Conservation (phyloP, 2,888 invertebrate genomes). For the Philhelius pedissequus region DNA sequence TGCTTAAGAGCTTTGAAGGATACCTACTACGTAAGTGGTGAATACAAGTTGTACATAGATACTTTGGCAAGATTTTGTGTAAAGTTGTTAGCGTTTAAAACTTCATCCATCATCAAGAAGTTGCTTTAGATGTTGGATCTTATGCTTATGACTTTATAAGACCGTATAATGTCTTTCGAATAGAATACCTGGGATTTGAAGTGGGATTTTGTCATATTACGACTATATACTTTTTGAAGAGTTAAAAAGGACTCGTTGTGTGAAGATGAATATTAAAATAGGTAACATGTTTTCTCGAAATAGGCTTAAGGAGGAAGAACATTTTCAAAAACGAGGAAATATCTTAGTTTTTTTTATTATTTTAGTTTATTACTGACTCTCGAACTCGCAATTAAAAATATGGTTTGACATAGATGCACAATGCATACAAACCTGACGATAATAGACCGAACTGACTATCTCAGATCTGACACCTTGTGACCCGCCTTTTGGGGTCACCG, state of each 20-base stretch:
- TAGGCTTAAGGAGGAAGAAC: neutral
- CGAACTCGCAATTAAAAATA: too few relatives aligned
- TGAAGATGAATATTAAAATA: neutral
- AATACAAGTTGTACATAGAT: neutral
- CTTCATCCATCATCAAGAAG: neutral
- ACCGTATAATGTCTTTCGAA: neutral
- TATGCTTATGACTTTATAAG: neutral
- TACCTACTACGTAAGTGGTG: neutral
- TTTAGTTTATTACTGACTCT: too few relatives aligned
- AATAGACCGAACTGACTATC: too few relatives aligned
- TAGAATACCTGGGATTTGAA: neutral
- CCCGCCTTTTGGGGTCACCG: too few relatives aligned
- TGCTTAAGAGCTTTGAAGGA: neutral
- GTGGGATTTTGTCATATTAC: neutral
- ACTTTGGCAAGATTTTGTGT: neutral
- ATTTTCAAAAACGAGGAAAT: too few relatives aligned
- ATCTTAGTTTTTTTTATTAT: too few relatives aligned
- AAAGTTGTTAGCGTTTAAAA: conserved; percentile 5
- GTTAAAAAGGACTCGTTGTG: neutral
- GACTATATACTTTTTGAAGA: neutral
- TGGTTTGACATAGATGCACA: too few relatives aligned
- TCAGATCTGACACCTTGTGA: too few relatives aligned
- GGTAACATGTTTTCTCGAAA: neutral
- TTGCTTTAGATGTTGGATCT: neutral
- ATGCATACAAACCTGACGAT: too few relatives aligned